Conservation (phyloP, 2,797 vertebrate species). For the Girardinus metallicus region DNA sequence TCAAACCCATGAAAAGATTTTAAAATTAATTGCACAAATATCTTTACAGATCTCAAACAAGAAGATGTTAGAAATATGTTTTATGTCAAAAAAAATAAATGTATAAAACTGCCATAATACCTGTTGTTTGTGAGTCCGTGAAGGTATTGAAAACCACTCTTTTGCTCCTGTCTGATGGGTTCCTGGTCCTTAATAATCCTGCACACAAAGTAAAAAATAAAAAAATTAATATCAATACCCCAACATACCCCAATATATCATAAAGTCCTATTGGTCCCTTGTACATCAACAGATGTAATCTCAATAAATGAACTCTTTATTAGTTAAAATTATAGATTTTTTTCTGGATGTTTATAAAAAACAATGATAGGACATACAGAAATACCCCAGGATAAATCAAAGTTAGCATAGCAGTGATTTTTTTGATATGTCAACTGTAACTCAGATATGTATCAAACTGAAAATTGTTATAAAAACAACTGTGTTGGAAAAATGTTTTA, state of each 20-base stretch:
- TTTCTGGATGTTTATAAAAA: neutral
- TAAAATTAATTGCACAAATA: neutral
- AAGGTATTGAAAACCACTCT: slow-evolving; percentile 69
- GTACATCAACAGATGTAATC: neutral
- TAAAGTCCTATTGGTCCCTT: neutral
- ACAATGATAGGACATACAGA: neutral
- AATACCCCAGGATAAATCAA: neutral
- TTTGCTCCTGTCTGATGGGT: slow-evolving; percentile 62
- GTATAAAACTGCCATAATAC: slow-evolving; percentile 52
- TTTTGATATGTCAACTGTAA: neutral
- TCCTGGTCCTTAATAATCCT: slow-evolving; percentile 75
- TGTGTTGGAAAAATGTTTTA: neutral
- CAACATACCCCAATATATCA: neutral
- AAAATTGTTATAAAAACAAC: neutral
- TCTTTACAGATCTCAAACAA: neutral
- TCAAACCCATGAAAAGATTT: neutral
- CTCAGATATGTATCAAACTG: neutral
- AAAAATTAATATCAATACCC: neutral
- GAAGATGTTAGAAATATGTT: neutral
- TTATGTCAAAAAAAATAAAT: neutral
- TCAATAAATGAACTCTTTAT: neutral
- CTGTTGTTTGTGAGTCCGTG: slow-evolving; percentile 74
- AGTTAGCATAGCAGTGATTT: neutral
- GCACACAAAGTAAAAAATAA: slow-evolving; percentile 31
- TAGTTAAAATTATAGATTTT: neutral